Percentiles rank a stretch among this genome's conserved stretches.
Evolutionary conservation across 2,888 invertebrate species (phyloP).

Genomic region (Carterocephalus palaemon): DNA sequence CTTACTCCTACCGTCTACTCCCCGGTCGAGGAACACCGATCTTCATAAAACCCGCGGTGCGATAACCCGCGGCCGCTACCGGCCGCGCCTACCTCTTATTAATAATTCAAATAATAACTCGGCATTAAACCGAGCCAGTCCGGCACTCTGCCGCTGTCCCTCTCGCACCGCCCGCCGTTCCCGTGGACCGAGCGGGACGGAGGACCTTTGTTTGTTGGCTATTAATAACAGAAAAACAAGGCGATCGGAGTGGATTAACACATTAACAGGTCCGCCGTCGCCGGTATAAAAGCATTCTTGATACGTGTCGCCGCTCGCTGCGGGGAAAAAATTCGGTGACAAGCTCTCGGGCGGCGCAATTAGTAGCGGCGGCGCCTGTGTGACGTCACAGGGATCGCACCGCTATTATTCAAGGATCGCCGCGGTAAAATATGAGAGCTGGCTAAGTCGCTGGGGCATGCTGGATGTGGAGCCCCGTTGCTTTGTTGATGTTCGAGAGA

Average conservation of each 20-base stretch:
- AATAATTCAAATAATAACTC: constrained; percentile 41
- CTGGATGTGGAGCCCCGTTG: no score
- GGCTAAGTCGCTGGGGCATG: no score
- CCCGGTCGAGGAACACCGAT: no score
- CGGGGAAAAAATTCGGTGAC: constrained; percentile 49
- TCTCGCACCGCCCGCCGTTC: constrained; percentile 17
- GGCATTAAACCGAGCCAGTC: constrained; percentile 15
- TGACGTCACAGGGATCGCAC: no score
- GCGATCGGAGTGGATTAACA: constrained; percentile 73
- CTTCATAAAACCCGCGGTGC: no score
- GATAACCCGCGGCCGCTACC: constrained; percentile 9
- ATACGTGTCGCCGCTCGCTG: constrained; percentile 44
- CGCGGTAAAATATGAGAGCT: no score
- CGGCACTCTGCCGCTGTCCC: constrained; percentile 28
- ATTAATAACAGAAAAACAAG: constrained; percentile 67
- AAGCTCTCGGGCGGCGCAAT: constrained; percentile 31
- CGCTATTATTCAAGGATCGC: no score
- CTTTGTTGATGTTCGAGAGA: no score
- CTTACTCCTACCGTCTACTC: no score
- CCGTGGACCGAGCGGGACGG: constrained; percentile 40
- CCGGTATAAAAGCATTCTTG: constrained; percentile 69
- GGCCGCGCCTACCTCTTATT: constrained; percentile 35
- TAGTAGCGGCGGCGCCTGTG: constrained; percentile 20
- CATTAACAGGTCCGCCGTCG: constrained; percentile 66
- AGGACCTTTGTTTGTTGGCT: constrained; percentile 54